Evolutionary conservation across 2,113 vertebrate species (phyloP), one percentile per base, ranked within the genome.

Genomic region (Gavialis gangeticus): DNA sequence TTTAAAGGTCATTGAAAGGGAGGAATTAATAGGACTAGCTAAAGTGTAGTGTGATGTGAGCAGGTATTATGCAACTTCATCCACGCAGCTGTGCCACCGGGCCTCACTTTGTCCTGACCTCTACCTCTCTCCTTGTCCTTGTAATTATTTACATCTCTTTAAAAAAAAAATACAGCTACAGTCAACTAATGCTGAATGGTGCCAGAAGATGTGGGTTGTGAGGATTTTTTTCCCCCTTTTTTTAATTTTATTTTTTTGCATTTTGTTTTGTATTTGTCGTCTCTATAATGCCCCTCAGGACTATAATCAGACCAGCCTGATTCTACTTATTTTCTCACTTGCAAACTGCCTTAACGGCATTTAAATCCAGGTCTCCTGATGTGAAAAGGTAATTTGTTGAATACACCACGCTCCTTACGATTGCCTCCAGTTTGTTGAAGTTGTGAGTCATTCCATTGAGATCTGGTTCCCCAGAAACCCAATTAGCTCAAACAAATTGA

Each of bases 401-500:
- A 1, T 18, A 27, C 69, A 71, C 82, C 89, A 85, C 30, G 94
- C 88, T 92, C 94, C 83, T 93, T 14, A 85, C 90, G 28, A 8
- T 83, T 89, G 90, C 95, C 83, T 95, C 85, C 90, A 90, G 91
- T 96, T 88, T 80, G 69, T 77, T 89, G 94, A 86, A 95, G 87
- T 93, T 76, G 88, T 89, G 95, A 96, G 86, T 96, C 92, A 79
- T 92, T 91, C 88, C 88, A 75, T 76, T 0, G 77, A 84, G 89
- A 96, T 89, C 83, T 91, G 87, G 85, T 92, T 95, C 95, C 95
- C 95, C 94, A 93, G 96, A 97, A 97, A 90, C 91, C 93, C 93
- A 97, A 94, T 96, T 97, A 97, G 85, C 89, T 96, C 85, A 81
- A 87, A 95, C 92, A 97, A 94, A 92, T 90, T 83, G 95, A 96